Conservation (phyloP, 2,797 vertebrate species). For the Gymnodraco acuticeps region DNA sequence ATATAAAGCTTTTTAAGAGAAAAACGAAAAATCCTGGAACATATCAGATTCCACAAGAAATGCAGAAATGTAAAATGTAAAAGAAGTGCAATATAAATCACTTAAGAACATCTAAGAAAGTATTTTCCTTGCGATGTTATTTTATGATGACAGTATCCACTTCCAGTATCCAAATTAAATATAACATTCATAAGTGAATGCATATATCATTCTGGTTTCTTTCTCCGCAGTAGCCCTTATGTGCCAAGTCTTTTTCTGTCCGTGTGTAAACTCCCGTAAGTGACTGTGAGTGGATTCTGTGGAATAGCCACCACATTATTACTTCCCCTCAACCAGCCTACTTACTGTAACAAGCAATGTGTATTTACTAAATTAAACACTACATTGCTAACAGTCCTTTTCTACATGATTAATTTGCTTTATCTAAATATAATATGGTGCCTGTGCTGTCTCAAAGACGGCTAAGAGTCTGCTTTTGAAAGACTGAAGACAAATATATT, state of each 20-base stretch:
- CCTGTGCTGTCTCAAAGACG: constrained; percentile 23
- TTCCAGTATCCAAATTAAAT: constrained; percentile 1
- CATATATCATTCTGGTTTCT: constrained; percentile 14
- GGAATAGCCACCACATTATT: constrained; percentile 24
- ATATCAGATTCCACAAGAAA: neutral
- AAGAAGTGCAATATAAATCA: neutral
- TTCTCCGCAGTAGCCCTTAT: neutral
- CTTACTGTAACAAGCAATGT: constrained; percentile 16
- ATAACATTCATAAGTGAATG: constrained; percentile 16
- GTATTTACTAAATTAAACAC: constrained; percentile 4
- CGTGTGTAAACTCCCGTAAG: constrained; percentile 19
- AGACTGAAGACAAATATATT: neutral
- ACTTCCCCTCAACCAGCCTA: neutral
- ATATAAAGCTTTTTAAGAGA: neutral
- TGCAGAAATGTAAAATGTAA: neutral
- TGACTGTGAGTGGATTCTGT: constrained; percentile 40
- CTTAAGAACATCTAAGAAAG: neutral
- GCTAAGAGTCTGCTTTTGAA: neutral
- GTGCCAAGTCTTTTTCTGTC: constrained; percentile 15
- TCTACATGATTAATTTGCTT: constrained; percentile 18
- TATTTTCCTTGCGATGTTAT: neutral
- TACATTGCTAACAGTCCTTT: neutral
- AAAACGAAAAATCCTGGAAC: neutral
- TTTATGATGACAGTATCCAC: constrained; percentile 6
- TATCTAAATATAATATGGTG: constrained; percentile 40